phyloP scores from a whole-genome alignment of 1,140 invertebrate species.

The Odontomachus brunneus region DNA sequence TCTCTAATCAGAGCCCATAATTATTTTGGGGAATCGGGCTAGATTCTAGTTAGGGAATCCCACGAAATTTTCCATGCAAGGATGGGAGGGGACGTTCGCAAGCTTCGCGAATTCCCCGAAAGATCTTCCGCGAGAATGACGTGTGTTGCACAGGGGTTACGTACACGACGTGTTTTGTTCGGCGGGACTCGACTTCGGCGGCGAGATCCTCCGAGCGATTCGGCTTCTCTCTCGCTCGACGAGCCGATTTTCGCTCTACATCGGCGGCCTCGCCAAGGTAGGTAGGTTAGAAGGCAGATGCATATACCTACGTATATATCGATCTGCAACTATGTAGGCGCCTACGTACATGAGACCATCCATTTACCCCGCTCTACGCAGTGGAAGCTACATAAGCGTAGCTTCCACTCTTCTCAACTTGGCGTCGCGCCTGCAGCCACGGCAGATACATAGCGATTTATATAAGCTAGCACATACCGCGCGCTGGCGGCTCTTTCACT shows the following conservation, averaged over 20 bases:
- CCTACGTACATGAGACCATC: conserved; percentile 41
- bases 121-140: no score
- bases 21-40: no score
- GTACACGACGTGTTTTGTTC: no score
- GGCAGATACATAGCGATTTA: conserved; percentile 56
- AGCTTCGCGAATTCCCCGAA: no score
- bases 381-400: conserved; percentile 52
- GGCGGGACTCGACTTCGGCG: not conserved
- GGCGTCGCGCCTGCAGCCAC: conserved; percentile 65
- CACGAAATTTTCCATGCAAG: no score
- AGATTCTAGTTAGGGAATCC: no score
- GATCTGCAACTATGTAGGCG: conserved; percentile 58
- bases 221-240: conserved; percentile 51
- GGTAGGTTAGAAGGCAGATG: conserved; percentile 62
- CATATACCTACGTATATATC: conserved; percentile 51
- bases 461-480: conserved; percentile 33
- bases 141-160: no score
- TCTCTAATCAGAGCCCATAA: no score
- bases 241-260: conserved; percentile 70
- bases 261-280: conserved; percentile 57
- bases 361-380: conserved; percentile 49
- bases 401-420: conserved; percentile 71
- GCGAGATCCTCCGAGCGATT: conserved; percentile 16
- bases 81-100: no score
- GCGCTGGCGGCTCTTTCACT: conserved; percentile 42